These are phyloP conservation scores for Aphidoletes aphidimyza DNA, from an alignment of 2,888 invertebrate genomes.

Conservation along the genomic window DNA sequence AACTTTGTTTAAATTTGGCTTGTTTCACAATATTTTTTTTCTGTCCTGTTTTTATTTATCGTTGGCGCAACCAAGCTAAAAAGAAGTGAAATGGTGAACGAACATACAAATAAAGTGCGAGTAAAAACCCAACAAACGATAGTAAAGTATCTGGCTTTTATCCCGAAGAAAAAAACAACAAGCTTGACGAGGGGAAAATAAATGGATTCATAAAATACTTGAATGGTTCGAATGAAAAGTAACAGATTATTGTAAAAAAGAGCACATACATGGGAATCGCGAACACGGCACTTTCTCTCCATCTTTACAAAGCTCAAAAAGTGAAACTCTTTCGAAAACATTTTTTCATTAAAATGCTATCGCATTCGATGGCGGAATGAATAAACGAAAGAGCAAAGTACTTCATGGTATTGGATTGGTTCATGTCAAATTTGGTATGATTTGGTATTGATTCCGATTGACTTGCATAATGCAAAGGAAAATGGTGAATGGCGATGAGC, in stretches of 20 bases:
- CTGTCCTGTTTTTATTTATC: not conserved
- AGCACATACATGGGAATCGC: too few species aligned
- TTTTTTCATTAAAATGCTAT: too few species aligned
- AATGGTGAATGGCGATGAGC: not conserved
- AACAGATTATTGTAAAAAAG: not conserved
- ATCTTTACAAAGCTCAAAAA: not conserved
- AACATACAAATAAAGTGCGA: not conserved
- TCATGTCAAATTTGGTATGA: too few species aligned
- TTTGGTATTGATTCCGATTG: not conserved
- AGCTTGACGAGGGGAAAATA: slow-evolving; percentile 31
- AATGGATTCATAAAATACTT: not conserved
- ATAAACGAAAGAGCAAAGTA: too few species aligned
- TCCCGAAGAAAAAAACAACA: too few species aligned
- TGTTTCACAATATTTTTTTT: not conserved
- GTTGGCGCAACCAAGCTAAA: not conserved
- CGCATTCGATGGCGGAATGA: not conserved
- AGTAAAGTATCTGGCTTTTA: slow-evolving; percentile 28
- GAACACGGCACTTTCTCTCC: too few species aligned
- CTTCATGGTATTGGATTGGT: too few species aligned
- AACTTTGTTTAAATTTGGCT: slow-evolving; percentile 54
- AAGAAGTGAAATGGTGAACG: not conserved
- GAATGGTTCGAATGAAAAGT: not conserved
- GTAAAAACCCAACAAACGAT: slow-evolving; percentile 20
- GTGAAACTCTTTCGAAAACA: not conserved
- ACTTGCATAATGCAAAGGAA: not conserved